These are phyloP conservation scores for Hestina assimilis DNA, from an alignment of 1,140 invertebrate species.

Conservation along the genomic window DNA sequence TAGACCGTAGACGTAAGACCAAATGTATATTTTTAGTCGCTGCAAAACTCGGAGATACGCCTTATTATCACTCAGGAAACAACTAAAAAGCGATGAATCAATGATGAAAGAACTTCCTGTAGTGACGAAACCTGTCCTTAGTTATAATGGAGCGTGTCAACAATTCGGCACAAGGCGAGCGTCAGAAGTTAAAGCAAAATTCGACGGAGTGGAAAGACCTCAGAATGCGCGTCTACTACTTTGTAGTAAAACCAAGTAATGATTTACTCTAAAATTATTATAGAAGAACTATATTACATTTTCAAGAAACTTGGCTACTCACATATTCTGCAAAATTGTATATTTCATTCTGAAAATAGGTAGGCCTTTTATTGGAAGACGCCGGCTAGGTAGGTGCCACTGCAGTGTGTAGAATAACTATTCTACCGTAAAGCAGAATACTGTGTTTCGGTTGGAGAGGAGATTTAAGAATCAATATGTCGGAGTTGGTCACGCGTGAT, in stretches of 20 bases:
- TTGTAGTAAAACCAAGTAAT: constrained; percentile 8
- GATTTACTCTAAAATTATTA: background rate
- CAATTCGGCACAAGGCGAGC: constrained; percentile 10
- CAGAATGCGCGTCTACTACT: constrained; percentile 3
- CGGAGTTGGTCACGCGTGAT: no score
- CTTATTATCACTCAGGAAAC: background rate
- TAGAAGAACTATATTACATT: background rate
- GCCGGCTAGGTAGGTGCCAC: no score
- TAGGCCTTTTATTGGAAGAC: no score
- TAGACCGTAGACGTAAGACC: no score
- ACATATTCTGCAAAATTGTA: no score
- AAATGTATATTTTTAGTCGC: no score
- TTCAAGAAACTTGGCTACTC: background rate
- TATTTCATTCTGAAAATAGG: background rate
- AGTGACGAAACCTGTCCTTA: background rate
- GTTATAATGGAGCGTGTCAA: constrained; percentile 13
- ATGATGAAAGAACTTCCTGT: background rate
- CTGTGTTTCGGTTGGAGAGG: no score
- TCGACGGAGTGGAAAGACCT: constrained; percentile 17
- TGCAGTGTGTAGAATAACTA: no score
- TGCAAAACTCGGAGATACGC: background rate
- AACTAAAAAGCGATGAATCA: background rate
- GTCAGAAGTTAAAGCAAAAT: constrained; percentile 5
- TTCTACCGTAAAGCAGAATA: no score
- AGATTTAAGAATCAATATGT: no score